Evolutionary conservation across 2,888 invertebrate species (phyloP), one percentile per base, ranked within the genome.

Genomic region (Eledone cirrhosa): DNA sequence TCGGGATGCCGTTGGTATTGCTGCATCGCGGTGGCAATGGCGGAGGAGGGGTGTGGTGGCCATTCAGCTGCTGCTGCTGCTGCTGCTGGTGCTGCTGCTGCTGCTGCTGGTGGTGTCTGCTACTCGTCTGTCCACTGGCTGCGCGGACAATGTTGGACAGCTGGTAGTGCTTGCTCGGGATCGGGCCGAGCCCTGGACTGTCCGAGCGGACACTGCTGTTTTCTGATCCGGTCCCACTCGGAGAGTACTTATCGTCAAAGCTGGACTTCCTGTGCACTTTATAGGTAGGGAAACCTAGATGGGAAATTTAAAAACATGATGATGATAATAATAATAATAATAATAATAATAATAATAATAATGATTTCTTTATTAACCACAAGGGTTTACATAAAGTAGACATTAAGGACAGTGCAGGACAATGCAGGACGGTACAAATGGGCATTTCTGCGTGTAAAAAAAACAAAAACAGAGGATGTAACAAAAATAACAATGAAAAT

Each of bases 191-290:
- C 29, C 83, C 80, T 1, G 88, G 88, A 81, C 87, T 88, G 79
- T 88, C 87, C 24, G 88, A 88, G 14, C 88, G 82, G 2, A 94
- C 93, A 83, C 96, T 94, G 24, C 96, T 96, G 90, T 96, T 96
- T 89, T 97, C 97, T 11, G 97, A 97, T 78, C 90, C 96, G 14
- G 97, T 96, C 89, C 96, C 96, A 77, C 95, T 95, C 81, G 96
- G 93, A 85, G 94, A 94, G 90, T 96, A 85, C 72, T 84, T 96
- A 77, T 96, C 93, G 91, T 97, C 97, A 83, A 97, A 93, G 91
- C 96, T 96, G 63, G 96, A 95, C 90, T 96, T 96, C 78, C 96
- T 93, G 83, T 94, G 95, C 76, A 96, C 92, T 91, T 84, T 83
- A 59, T 80, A 81, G 41, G 78, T 78, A 19, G 75, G 16, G 74